A percentile compares a stretch with the other conserved stretches of the same genome.
These are phyloP conservation scores for Sardina pilchardus DNA, from an alignment of 2,113 vertebrate species.

Conservation along the genomic window DNA sequence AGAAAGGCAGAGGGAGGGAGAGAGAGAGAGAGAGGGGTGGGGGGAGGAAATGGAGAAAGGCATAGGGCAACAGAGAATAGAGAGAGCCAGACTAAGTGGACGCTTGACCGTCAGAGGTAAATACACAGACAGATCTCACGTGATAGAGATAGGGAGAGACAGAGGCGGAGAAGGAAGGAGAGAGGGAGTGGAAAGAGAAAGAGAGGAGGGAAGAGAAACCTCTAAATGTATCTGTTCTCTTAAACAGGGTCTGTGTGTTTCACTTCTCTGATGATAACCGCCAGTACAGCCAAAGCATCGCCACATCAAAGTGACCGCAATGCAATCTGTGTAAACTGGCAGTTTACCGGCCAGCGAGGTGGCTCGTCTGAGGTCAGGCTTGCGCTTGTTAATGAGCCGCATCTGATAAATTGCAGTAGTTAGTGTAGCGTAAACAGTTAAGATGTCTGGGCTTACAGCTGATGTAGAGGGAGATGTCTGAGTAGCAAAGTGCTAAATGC, in stretches of 20 bases:
- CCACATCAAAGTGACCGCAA: neutral
- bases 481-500: neutral
- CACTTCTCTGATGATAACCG: neutral
- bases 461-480: neutral
- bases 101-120: neutral
- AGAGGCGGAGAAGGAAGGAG: neutral
- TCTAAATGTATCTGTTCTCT: neutral
- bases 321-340: neutral
- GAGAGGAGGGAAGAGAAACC: neutral
- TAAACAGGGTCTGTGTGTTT: neutral
- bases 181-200: neutral
- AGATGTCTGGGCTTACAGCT: neutral
- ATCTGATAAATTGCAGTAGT: neutral
- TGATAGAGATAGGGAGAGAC: neutral
- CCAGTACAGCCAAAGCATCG: neutral
- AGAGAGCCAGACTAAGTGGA: neutral
- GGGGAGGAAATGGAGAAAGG: neutral
- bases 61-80: neutral
- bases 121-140: neutral
- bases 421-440: neutral
- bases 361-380: neutral
- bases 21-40: neutral
- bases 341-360: neutral
- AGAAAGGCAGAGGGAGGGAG: neutral
- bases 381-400: neutral